A percentile compares a stretch with the other conserved stretches of the same genome.
These are phyloP conservation scores for Drosophila eohydei DNA, from an alignment of 2,888 invertebrate species.

Conservation along the genomic window DNA sequence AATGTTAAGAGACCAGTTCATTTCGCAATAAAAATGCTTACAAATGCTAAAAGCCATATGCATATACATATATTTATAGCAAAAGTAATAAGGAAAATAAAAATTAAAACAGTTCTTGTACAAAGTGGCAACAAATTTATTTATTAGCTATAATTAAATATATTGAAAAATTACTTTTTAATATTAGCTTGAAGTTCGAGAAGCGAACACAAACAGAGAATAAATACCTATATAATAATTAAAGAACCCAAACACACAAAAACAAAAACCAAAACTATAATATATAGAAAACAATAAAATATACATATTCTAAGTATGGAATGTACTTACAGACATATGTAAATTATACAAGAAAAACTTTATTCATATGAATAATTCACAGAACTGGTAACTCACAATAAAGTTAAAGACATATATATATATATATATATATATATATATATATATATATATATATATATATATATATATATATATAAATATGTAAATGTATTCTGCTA, in stretches of 20 bases:
- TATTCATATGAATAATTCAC: constrained; percentile 59
- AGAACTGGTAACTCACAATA: constrained; percentile 75
- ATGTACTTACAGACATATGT: constrained; percentile 40
- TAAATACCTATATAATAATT: constrained; percentile 38
- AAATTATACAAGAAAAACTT: constrained; percentile 49
- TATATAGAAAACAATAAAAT: constrained; percentile 45
- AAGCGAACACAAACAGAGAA: constrained; percentile 35
- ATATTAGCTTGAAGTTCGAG: constrained; percentile 69
- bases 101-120: constrained; percentile 61
- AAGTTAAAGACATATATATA: constrained; percentile 34
- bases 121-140: constrained; percentile 67
- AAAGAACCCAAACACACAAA: constrained; percentile 32
- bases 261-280: constrained; percentile 15
- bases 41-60: constrained; percentile 30
- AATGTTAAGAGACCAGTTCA: constrained; percentile 11
- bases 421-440: constrained; percentile 29
- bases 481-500: constrained; percentile 64
- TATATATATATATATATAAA: constrained; percentile 40
- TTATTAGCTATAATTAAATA: constrained; percentile 74
- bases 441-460: constrained; percentile 49
- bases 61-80: constrained; percentile 17
- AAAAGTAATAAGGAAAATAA: constrained; percentile 2
- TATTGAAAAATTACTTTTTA: constrained; percentile 76
- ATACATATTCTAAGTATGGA: constrained; percentile 41
- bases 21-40: constrained; percentile 9